phyloP scores from a whole-genome alignment of 2,888 invertebrate genomes.

The Blastobasis lacticolella region DNA sequence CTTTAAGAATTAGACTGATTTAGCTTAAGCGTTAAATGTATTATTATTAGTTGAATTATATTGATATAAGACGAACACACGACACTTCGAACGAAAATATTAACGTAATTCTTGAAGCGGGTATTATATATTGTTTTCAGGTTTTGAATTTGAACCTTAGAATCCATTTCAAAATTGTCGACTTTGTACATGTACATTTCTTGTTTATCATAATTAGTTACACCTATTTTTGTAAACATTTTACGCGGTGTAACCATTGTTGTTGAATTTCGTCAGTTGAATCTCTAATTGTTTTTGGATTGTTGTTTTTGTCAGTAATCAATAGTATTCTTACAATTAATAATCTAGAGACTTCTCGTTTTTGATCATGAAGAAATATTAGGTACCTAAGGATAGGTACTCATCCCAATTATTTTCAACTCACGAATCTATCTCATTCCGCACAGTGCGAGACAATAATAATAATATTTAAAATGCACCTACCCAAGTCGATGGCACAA shows the following conservation, averaged over 20 bases:
- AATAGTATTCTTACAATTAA: conserved; percentile 6
- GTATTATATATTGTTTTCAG: neutral
- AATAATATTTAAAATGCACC: no score
- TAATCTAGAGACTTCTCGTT: no score
- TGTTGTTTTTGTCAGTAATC: conserved; percentile 50
- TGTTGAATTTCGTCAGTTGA: neutral
- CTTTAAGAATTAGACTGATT: conserved; percentile 75
- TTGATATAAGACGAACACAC: conserved; percentile 50
- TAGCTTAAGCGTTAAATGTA: conserved; percentile 67
- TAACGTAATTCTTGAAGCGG: neutral
- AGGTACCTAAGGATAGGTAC: no score
- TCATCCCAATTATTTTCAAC: no score
- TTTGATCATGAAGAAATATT: no score
- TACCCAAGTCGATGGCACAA: neutral
- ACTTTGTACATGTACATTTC: no score
- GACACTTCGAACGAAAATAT: conserved; percentile 47
- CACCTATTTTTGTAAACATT: no score
- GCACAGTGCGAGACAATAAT: no score
- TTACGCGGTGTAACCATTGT: neutral
- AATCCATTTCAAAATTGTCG: no score
- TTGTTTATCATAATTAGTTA: no score
- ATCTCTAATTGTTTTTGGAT: conserved; percentile 33
- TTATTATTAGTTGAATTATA: conserved; percentile 64
- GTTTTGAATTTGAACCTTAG: no score
- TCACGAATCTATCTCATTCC: no score